Percentiles rank a stretch among this genome's conserved stretches.
Conservation (phyloP, 2,113 vertebrate species). For the Notarius quadriscutis region DNA sequence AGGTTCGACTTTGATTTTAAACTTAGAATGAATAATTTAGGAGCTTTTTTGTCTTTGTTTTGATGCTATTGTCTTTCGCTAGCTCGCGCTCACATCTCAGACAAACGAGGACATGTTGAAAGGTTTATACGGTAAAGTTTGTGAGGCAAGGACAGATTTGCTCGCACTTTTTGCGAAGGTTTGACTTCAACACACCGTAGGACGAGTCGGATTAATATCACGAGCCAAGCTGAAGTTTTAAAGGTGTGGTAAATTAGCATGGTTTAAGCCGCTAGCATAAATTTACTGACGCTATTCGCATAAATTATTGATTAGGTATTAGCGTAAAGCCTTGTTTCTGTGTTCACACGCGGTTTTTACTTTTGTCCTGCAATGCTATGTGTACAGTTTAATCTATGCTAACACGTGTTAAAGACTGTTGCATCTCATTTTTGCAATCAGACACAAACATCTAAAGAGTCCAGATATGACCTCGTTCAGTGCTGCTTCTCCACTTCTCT, state of each 20-base stretch:
- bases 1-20: not conserved
- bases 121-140: not conserved
- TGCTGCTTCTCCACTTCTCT: constrained; percentile 24
- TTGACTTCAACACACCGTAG: not conserved
- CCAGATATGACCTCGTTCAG: constrained; percentile 21
- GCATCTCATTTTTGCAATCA: not conserved
- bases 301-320: not conserved
- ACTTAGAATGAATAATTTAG: not conserved
- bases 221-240: not conserved
- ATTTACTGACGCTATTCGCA: not conserved
- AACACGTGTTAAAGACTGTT: not conserved
- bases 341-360: not conserved
- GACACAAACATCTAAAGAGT: not conserved
- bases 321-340: not conserved
- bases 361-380: no score
- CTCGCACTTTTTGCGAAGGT: not conserved
- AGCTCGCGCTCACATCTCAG: not conserved
- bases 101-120: not conserved
- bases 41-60: not conserved
- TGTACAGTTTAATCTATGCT: no score
- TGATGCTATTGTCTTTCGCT: not conserved
- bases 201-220: not conserved
- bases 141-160: not conserved
- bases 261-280: not conserved
- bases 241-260: not conserved